phyloP scores from a whole-genome alignment of 1,140 invertebrate species.

The Drosophila bipectinata region DNA sequence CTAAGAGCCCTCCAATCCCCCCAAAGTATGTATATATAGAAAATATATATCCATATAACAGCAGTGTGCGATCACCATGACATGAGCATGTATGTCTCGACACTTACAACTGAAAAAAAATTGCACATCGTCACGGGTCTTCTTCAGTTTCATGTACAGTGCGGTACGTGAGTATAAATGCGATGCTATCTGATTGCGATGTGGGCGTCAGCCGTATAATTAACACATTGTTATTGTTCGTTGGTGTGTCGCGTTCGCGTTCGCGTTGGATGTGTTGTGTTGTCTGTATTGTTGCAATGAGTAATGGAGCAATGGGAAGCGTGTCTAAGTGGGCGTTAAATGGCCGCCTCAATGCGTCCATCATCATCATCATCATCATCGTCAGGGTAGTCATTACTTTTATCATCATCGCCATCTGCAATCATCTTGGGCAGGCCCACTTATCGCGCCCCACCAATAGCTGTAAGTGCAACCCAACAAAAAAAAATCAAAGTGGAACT shows the following conservation, averaged over 20 bases:
- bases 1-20: conserved; percentile 10
- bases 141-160: conserved; percentile 28
- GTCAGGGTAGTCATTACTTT: conserved; percentile 11
- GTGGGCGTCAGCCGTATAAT: conserved; percentile 51
- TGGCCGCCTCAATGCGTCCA: conserved; percentile 53
- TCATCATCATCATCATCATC: conserved; percentile 13
- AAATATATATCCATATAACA: conserved; percentile 1
- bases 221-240: conserved; percentile 44
- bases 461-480: neutral
- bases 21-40: neutral
- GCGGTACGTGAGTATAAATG: neutral
- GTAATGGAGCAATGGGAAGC: conserved; percentile 44
- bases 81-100: conserved; percentile 43
- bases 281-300: conserved; percentile 29
- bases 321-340: conserved; percentile 67
- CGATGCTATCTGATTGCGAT: conserved; percentile 28
- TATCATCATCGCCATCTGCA: conserved; percentile 22
- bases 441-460: conserved; percentile 19
- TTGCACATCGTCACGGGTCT: conserved; percentile 30
- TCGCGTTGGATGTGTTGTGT: neutral
- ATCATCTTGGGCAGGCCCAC: conserved; percentile 36
- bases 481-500: conserved; percentile 11
- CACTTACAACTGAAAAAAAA: conserved; percentile 38
- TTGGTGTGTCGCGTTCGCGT: conserved; percentile 2
- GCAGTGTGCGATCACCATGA: conserved; percentile 39